These are phyloP conservation scores for Merodon equestris DNA, from an alignment of 2,888 invertebrate species.

Conservation along the genomic window DNA sequence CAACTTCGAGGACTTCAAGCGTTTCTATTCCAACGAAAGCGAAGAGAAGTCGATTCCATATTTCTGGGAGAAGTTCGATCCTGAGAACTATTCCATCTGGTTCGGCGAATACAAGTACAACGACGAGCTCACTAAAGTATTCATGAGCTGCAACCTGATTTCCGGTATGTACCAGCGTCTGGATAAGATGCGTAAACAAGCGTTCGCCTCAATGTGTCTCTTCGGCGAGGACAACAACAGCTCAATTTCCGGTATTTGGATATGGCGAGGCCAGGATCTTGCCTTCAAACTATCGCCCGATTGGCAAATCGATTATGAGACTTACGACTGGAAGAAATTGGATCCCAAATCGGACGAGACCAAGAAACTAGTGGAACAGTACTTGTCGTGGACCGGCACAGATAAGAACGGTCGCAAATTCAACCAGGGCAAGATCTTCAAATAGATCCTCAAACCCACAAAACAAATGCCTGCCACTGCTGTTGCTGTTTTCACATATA, in stretches of 20 bases:
- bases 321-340: slow-evolving; percentile 96
- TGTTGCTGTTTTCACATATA: too few species aligned
- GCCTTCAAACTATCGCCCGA: slow-evolving; percentile 94
- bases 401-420: slow-evolving; percentile 94
- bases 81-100: slow-evolving; percentile 98
- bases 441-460: slow-evolving; percentile 81
- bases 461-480: too few species aligned
- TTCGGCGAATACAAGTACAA: slow-evolving; percentile 97
- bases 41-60: slow-evolving; percentile 95
- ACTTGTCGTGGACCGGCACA: slow-evolving; percentile 93
- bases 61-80: slow-evolving; percentile 99
- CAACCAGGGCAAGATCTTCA: slow-evolving; percentile 99
- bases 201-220: slow-evolving; percentile 95
- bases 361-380: slow-evolving; percentile 91
- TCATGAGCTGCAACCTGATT: slow-evolving; percentile 99
- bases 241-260: slow-evolving; percentile 97
- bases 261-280: slow-evolving; percentile 97
- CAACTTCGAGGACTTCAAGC: slow-evolving; percentile 98
- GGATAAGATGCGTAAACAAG: slow-evolving; percentile 98
- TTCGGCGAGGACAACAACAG: slow-evolving; percentile 96
- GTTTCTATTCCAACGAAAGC: slow-evolving; percentile 97
- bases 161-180: slow-evolving; percentile 98
- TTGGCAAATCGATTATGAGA: slow-evolving; percentile 98
- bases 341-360: slow-evolving; percentile 89
- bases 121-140: slow-evolving; percentile 92